A percentile compares a stretch with the other conserved stretches of the same genome.
phyloP scores from a whole-genome alignment of 2,113 vertebrate genomes.

The Amphiprion ocellaris region DNA sequence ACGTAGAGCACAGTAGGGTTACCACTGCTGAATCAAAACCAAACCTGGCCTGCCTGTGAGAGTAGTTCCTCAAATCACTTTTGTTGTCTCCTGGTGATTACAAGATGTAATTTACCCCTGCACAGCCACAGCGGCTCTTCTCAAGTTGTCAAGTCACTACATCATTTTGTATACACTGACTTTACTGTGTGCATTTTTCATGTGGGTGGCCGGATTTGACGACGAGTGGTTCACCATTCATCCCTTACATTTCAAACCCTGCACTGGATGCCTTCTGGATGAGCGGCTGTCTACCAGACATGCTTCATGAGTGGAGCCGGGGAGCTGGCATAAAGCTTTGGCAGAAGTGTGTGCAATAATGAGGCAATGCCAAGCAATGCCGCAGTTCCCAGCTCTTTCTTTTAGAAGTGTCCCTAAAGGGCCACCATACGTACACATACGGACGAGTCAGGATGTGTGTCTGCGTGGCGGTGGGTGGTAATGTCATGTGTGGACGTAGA shows the following conservation, averaged over 20 bases:
- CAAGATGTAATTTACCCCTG: neutral
- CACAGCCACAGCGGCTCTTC: neutral
- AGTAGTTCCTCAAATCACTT: neutral
- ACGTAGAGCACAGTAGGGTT: slow-evolving; percentile 1
- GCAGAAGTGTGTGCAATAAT: slow-evolving; percentile 57
- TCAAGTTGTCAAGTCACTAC: neutral
- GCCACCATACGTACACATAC: slow-evolving; percentile 42
- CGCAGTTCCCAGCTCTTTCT: slow-evolving; percentile 26
- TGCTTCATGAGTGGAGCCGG: slow-evolving; percentile 18
- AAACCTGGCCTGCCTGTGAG: neutral
- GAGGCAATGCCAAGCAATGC: slow-evolving; percentile 73
- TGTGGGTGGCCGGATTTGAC: slow-evolving; percentile 22
- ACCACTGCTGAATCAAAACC: neutral
- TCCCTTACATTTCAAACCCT: slow-evolving; percentile 21
- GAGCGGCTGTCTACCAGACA: slow-evolving; percentile 39
- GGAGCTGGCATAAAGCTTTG: slow-evolving; percentile 34
- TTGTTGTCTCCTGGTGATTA: neutral
- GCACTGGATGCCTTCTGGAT: slow-evolving; percentile 29
- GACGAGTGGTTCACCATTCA: neutral
- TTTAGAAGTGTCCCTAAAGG: slow-evolving; percentile 53
- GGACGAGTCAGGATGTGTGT: slow-evolving; percentile 34
- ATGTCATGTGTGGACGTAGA: slow-evolving; percentile 4
- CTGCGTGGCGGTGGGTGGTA: slow-evolving; percentile 3
- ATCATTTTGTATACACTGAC: neutral
- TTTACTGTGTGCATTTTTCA: neutral